Evolutionary conservation across 1,140 invertebrate species (phyloP).

Genomic region (Eciton burchellii): DNA sequence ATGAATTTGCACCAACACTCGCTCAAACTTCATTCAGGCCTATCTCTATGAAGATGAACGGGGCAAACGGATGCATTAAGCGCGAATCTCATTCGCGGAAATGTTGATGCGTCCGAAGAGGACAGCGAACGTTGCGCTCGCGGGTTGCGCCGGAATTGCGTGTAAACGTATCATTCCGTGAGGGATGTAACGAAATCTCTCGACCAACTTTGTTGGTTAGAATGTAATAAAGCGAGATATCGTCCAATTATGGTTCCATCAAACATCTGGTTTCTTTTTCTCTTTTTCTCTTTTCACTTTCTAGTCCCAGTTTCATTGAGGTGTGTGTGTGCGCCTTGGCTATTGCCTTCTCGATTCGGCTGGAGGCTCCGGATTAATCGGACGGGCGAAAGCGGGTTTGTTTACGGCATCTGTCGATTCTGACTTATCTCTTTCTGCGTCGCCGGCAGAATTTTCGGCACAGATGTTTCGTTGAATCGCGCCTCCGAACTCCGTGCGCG

Average conservation of each 20-base stretch:
- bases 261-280: neutral
- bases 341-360: neutral
- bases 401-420: slow-evolving; percentile 73
- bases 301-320: neutral
- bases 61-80: neutral
- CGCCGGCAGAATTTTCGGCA: slow-evolving; percentile 73
- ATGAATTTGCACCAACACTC: no score
- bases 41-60: neutral
- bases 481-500: slow-evolving; percentile 14
- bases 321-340: neutral
- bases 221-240: neutral
- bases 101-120: neutral
- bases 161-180: no score
- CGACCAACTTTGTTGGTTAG: no score
- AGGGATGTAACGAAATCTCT: no score
- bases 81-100: neutral
- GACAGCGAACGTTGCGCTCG: neutral
- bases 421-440: slow-evolving; percentile 60
- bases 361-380: slow-evolving; percentile 15
- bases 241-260: neutral
- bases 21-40: no score
- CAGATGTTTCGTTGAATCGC: slow-evolving; percentile 80
- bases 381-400: neutral
- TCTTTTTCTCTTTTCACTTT: no score
- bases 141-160: no score